phyloP scores from a whole-genome alignment of 2,113 vertebrate genomes.

The Uria aalge region DNA sequence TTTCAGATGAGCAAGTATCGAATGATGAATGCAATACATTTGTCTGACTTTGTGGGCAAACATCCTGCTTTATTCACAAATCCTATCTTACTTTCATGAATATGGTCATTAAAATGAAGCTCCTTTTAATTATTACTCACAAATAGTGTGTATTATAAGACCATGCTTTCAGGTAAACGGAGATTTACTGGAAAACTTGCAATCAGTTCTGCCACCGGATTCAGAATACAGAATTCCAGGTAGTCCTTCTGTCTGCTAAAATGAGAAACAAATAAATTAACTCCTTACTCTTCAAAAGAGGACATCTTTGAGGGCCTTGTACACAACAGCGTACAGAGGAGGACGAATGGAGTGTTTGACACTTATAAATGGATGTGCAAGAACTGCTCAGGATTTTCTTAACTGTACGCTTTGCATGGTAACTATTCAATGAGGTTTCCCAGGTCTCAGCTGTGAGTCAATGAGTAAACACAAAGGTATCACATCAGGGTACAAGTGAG shows the following conservation, averaged over 20 bases:
- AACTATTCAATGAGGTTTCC: background rate
- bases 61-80: background rate
- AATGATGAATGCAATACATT: background rate
- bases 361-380: background rate
- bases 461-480: background rate
- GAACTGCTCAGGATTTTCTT: background rate
- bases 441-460: background rate
- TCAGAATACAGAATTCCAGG: background rate
- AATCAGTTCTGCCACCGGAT: background rate
- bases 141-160: background rate
- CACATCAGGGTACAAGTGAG: background rate
- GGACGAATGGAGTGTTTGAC: background rate
- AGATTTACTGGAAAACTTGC: background rate
- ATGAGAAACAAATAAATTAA: background rate
- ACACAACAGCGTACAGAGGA: background rate
- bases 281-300: background rate
- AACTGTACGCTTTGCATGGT: background rate
- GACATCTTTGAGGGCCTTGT: background rate
- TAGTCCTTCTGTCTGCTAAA: background rate
- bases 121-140: background rate
- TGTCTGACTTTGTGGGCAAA: background rate
- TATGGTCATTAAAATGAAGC: background rate
- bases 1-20: background rate
- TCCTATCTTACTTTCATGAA: background rate
- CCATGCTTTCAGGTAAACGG: background rate